phyloP scores from a whole-genome alignment of 2,888 invertebrate genomes.

The Elgonia sp. region DNA sequence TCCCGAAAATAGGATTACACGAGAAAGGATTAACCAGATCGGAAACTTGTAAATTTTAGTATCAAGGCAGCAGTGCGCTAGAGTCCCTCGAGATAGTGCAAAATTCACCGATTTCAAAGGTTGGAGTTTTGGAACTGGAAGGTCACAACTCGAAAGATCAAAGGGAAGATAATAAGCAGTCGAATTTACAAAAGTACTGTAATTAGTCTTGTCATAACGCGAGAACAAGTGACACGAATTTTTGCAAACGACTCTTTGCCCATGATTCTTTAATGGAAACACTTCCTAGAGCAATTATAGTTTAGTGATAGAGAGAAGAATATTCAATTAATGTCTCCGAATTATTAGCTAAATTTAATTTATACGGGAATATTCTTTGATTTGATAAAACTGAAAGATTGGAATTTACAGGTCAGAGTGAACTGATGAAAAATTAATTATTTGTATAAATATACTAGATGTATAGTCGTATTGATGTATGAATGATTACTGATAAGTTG shows the following conservation, averaged over 20 bases:
- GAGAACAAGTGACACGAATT: not conserved
- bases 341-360: too few species aligned
- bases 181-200: conserved; percentile 3
- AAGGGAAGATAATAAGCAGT: conserved; percentile 19
- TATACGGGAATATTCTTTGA: too few species aligned
- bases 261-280: not conserved
- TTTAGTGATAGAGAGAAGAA: too few species aligned
- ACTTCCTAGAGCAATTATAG: not conserved
- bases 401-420: not conserved
- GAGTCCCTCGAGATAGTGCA: not conserved
- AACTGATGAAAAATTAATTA: not conserved
- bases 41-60: conserved; percentile 60
- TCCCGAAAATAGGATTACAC: conserved; percentile 53
- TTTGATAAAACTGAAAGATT: not conserved
- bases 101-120: conserved; percentile 25
- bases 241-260: conserved; percentile 19
- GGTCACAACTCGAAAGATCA: conserved; percentile 1
- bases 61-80: conserved; percentile 11
- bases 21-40: conserved; percentile 61
- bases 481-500: not conserved
- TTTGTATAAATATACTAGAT: not conserved
- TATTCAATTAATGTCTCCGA: not conserved
- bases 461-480: not conserved
- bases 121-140: not conserved
- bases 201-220: conserved; percentile 2